Evolutionary conservation across 2,888 invertebrate genomes (phyloP).

Genomic region (Ceraclea dissimilis): DNA sequence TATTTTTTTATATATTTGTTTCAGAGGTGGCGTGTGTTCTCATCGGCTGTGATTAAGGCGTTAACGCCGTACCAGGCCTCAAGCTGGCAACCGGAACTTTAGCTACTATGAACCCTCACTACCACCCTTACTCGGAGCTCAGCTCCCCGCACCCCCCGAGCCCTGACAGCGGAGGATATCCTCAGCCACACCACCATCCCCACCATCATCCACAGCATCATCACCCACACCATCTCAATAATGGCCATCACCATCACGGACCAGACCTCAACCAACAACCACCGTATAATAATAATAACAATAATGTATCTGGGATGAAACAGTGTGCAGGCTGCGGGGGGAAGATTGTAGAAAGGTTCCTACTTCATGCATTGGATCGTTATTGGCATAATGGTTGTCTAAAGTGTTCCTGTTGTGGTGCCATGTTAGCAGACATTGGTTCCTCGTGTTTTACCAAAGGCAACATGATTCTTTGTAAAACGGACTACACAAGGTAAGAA

Average conservation of each 20-base stretch:
- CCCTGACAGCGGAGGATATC: constrained; percentile 64
- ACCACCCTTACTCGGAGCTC: constrained; percentile 77
- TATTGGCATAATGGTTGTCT: constrained; percentile 95
- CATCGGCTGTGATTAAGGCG: constrained; percentile 28
- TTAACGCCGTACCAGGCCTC: constrained; percentile 52
- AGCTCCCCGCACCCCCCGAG: constrained; percentile 64
- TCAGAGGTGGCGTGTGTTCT: constrained; percentile 28
- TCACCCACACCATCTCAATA: constrained; percentile 45
- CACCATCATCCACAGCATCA: constrained; percentile 41
- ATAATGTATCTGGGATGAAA: constrained; percentile 56
- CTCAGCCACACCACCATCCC: constrained; percentile 38
- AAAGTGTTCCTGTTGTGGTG: constrained; percentile 87
- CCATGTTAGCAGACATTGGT: constrained; percentile 85
- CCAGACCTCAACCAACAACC: constrained; percentile 46
- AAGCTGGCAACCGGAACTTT: constrained; percentile 81
- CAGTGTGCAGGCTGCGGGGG: constrained; percentile 89
- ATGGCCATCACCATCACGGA: constrained; percentile 47
- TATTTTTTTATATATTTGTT: constrained; percentile 26
- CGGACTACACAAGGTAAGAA: constrained; percentile 90
- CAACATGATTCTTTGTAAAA: constrained; percentile 92
- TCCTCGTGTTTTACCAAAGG: constrained; percentile 87
- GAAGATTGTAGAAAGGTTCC: constrained; percentile 85
- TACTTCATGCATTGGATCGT: constrained; percentile 85
- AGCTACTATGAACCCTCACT: constrained; percentile 86
- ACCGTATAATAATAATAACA: constrained; percentile 36